These are phyloP conservation scores for Microcebus jonahi DNA, from an alignment of 2,113 vertebrate species.

Conservation along the genomic window DNA sequence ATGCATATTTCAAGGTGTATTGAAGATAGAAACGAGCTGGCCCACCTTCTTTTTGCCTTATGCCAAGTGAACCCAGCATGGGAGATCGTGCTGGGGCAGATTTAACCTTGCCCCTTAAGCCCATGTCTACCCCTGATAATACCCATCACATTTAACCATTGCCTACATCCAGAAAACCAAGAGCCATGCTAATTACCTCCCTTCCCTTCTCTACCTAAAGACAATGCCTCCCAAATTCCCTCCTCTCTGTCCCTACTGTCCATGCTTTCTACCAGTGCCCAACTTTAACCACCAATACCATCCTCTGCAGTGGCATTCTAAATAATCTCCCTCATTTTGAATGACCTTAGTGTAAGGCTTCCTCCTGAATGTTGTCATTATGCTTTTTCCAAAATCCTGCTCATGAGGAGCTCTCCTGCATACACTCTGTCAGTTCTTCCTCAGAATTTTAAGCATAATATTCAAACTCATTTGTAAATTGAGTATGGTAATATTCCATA, in stretches of 20 bases:
- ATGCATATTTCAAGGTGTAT: background rate
- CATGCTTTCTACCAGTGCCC: background rate
- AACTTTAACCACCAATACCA: background rate
- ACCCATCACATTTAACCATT: background rate
- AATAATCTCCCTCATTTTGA: background rate
- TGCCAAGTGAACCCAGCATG: background rate
- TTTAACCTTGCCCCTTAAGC: background rate
- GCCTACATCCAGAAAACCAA: background rate
- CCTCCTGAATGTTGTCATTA: background rate
- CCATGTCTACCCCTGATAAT: background rate
- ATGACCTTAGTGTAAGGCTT: background rate
- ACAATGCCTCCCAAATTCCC: background rate
- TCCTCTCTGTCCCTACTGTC: background rate
- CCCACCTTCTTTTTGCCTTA: background rate
- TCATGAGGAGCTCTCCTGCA: background rate
- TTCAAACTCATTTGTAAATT: background rate
- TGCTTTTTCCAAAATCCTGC: background rate
- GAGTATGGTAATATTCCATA: background rate
- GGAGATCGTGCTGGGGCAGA: background rate
- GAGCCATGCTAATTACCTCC: background rate
- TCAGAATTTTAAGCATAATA: constrained; percentile 5
- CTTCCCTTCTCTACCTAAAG: background rate
- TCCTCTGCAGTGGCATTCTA: background rate
- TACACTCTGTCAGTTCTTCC: background rate
- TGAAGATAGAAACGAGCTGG: background rate